Evolutionary conservation across 53 echinoderm and acorn worm genomes (phyloP).

Genomic region (Paelopatides confundens): DNA sequence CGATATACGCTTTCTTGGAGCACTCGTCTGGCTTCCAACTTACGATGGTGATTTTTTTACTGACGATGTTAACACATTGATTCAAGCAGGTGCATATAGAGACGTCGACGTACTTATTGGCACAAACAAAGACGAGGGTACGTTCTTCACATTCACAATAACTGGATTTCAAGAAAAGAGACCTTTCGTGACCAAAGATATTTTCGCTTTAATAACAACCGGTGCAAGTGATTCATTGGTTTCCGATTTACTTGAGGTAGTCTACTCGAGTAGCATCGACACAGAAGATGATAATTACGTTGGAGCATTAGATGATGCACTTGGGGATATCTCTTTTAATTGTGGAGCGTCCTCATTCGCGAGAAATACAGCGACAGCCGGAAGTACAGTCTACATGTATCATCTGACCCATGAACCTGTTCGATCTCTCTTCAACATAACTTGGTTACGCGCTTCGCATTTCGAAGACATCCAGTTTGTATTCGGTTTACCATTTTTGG

Average conservation of each 20-base stretch:
- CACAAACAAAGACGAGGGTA: background rate
- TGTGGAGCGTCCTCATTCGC: background rate
- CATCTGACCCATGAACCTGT: background rate
- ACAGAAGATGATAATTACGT: background rate
- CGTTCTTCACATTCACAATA: background rate
- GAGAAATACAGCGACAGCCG: background rate
- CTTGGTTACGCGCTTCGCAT: background rate
- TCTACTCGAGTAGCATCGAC: background rate
- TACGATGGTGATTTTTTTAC: background rate
- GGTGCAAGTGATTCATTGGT: background rate
- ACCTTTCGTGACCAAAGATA: background rate
- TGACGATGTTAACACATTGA: background rate
- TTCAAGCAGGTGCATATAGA: background rate
- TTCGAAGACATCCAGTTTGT: background rate
- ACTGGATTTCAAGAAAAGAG: background rate
- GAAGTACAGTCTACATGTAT: constrained; percentile 12
- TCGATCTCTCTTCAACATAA: background rate
- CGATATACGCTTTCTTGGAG: background rate
- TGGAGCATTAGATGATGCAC: background rate
- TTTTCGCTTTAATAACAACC: background rate
- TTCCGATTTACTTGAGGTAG: background rate
- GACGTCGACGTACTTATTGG: background rate
- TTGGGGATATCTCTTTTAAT: background rate
- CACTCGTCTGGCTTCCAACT: background rate
- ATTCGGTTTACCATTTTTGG: background rate